Percentiles rank a stretch among this genome's conserved stretches.
These are phyloP conservation scores for Caenorhabditis sinica DNA, from an alignment of 2,888 invertebrate species.

Conservation along the genomic window DNA sequence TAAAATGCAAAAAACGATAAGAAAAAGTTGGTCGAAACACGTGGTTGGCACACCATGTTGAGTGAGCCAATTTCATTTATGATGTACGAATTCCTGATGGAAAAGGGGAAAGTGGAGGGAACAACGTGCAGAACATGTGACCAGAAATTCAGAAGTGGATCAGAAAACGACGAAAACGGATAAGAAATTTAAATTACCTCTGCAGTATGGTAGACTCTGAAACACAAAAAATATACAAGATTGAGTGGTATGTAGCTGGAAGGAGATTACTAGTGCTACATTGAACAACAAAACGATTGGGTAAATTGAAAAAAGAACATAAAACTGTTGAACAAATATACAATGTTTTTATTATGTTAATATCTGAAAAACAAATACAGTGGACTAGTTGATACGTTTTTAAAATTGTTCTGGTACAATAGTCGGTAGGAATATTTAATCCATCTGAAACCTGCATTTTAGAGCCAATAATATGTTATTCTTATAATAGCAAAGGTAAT, in stretches of 20 bases:
- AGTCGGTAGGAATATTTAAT: too few species aligned
- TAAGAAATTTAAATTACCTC: not conserved
- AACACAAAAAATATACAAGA: not conserved
- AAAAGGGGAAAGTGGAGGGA: not conserved
- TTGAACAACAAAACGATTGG: not conserved
- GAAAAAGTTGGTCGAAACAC: constrained; percentile 43
- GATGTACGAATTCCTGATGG: constrained; percentile 2
- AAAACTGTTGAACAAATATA: constrained; percentile 13
- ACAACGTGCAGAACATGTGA: constrained; percentile 32
- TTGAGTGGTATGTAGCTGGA: too few species aligned
- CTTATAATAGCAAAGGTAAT: too few species aligned
- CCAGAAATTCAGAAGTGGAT: not conserved
- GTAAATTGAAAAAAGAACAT: not conserved
- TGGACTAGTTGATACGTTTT: not conserved
- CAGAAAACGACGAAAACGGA: not conserved
- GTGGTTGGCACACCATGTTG: constrained; percentile 42
- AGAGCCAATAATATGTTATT: too few species aligned
- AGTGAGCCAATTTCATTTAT: constrained; percentile 6
- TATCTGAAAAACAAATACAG: constrained; percentile 44
- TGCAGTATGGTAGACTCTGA: not conserved
- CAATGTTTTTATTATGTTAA: constrained; percentile 30
- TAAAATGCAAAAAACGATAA: constrained; percentile 31
- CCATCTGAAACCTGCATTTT: not conserved
- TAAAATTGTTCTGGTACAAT: not conserved
- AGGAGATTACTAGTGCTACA: not conserved